Evolutionary conservation across 2,888 invertebrate species (phyloP).

Genomic region (Brachylomia viminalis): DNA sequence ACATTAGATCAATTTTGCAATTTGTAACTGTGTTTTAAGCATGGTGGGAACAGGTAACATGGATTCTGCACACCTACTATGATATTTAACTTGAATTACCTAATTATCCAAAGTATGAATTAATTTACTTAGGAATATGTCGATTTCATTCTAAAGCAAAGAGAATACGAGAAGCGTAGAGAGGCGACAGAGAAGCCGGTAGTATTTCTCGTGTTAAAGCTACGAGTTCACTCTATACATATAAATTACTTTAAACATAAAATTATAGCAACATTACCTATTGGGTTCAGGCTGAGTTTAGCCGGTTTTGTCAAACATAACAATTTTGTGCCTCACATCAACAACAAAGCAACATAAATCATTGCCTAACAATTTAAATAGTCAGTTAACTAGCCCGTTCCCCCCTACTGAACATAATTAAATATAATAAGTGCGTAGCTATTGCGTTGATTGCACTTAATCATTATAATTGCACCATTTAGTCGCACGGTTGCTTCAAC

Average conservation of each 20-base stretch:
- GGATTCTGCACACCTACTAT: not conserved
- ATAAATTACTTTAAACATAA: not conserved
- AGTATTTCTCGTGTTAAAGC: no score
- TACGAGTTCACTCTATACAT: not conserved
- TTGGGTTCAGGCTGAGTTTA: not conserved
- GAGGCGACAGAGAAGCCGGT: no score
- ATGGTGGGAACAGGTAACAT: not conserved
- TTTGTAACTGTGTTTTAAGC: not conserved
- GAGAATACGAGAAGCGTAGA: no score
- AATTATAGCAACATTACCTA: not conserved
- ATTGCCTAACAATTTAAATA: slow-evolving; percentile 49
- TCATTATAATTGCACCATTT: slow-evolving; percentile 64
- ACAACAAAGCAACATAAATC: slow-evolving; percentile 31
- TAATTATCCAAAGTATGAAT: not conserved
- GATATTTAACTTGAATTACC: not conserved
- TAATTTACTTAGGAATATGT: not conserved
- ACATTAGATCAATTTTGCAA: not conserved
- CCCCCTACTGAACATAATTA: slow-evolving; percentile 58
- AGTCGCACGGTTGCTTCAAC: slow-evolving; percentile 56
- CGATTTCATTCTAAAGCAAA: no score
- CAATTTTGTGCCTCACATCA: not conserved
- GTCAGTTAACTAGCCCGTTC: slow-evolving; percentile 41
- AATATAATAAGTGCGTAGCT: slow-evolving; percentile 61
- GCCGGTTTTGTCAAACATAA: not conserved
- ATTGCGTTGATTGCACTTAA: slow-evolving; percentile 65